Percentiles rank a stretch among this genome's conserved stretches.
These are phyloP conservation scores for Oryzias sinensis DNA, from an alignment of 2,797 vertebrate species.

Conservation along the genomic window DNA sequence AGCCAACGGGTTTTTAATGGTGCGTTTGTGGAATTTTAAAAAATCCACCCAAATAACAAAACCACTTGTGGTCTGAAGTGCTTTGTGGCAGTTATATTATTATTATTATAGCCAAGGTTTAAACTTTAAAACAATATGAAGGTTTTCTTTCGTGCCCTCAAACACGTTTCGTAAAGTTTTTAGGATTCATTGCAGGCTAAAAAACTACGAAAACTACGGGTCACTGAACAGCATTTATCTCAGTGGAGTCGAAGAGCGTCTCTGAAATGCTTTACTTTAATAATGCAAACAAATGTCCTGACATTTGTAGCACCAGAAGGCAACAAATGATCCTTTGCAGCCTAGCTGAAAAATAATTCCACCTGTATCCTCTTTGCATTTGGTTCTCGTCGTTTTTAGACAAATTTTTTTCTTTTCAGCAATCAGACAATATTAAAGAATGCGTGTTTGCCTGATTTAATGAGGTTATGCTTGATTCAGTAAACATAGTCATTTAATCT, in stretches of 20 bases:
- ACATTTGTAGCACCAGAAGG: not conserved
- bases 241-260: not conserved
- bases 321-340: not conserved
- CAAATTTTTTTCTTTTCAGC: not conserved
- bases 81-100: too few species aligned
- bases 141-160: too few species aligned
- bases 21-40: too few species aligned
- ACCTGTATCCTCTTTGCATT: slow-evolving; percentile 2
- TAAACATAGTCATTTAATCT: slow-evolving; percentile 25
- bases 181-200: too few species aligned
- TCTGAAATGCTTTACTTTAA: not conserved
- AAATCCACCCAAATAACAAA: too few species aligned
- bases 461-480: slow-evolving; percentile 15
- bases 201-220: not conserved
- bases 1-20: too few species aligned
- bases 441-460: slow-evolving; percentile 2
- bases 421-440: slow-evolving; percentile 20
- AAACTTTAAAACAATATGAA: too few species aligned
- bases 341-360: not conserved
- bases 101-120: too few species aligned
- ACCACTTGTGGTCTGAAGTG: too few species aligned
- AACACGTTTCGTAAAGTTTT: too few species aligned
- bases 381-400: not conserved
- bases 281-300: not conserved
- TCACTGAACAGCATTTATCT: slow-evolving; percentile 2